These are phyloP conservation scores for Atlantisia rogersi DNA, from an alignment of 2,113 vertebrate genomes.

Conservation along the genomic window DNA sequence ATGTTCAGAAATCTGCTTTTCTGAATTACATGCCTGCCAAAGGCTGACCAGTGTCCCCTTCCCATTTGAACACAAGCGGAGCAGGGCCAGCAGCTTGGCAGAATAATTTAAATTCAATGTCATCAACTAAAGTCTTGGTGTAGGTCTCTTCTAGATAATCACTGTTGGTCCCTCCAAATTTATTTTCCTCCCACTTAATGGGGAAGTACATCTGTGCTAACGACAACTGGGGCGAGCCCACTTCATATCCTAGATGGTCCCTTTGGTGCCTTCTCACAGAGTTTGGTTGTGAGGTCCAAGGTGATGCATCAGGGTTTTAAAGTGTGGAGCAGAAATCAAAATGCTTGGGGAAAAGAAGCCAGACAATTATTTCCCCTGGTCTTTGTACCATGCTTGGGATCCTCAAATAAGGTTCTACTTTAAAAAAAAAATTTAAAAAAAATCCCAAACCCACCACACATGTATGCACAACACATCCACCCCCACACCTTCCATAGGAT, in stretches of 20 bases:
- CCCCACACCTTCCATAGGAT: too few species aligned
- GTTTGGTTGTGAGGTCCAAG: background rate
- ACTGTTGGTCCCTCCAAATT: background rate
- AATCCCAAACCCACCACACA: background rate
- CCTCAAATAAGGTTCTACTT: background rate
- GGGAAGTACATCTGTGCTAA: background rate
- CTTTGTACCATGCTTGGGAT: background rate
- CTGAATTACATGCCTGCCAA: background rate
- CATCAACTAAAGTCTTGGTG: background rate
- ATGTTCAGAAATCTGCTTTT: background rate
- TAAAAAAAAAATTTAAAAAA: background rate
- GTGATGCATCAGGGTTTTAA: background rate
- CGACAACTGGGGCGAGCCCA: accelerated
- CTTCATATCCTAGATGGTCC: background rate
- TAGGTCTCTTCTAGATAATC: background rate
- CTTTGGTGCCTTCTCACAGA: background rate
- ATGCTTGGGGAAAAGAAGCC: background rate
- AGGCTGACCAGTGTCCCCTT: background rate
- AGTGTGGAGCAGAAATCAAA: background rate
- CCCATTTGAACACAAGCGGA: accelerated
- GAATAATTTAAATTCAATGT: background rate
- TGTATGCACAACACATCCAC: background rate
- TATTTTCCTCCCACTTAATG: background rate
- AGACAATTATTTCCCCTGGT: background rate
- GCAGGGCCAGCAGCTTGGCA: background rate